phyloP scores from a whole-genome alignment of 2,113 vertebrate genomes.

The Bettongia penicillata region DNA sequence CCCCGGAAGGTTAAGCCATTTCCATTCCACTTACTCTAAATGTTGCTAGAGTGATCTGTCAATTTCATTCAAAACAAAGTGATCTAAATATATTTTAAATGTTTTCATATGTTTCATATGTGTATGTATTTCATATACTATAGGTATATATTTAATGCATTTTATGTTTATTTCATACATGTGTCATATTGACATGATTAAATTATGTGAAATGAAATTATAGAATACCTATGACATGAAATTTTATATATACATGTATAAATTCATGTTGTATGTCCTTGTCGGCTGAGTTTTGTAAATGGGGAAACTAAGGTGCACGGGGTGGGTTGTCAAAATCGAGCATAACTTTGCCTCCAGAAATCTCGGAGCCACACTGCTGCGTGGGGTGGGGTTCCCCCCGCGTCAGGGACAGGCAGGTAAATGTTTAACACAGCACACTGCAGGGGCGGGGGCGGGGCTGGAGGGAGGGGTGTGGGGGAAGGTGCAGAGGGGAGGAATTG shows the following conservation, averaged over 20 bases:
- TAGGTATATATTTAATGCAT: no score
- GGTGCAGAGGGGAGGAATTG: not conserved
- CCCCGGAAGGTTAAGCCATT: not conserved
- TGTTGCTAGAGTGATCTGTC: not conserved
- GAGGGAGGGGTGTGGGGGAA: no score
- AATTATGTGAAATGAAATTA: not conserved
- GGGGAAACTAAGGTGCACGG: not conserved
- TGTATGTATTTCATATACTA: not conserved
- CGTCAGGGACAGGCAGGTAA: not conserved
- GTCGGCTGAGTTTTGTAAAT: not conserved
- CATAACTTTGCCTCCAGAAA: not conserved
- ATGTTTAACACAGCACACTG: not conserved
- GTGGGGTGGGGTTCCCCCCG: not conserved
- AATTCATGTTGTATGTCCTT: not conserved
- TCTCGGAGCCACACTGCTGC: not conserved
- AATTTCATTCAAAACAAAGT: not conserved
- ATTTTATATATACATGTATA: not conserved
- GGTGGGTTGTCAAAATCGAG: not conserved
- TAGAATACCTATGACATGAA: not conserved
- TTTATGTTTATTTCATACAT: not conserved
- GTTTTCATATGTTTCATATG: not conserved
- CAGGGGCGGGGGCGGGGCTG: accelerated
- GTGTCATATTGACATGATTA: not conserved
- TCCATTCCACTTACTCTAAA: not conserved
- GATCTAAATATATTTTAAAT: not conserved